Conservation (phyloP, 2,797 vertebrate species). For the Coendou prehensilis region DNA sequence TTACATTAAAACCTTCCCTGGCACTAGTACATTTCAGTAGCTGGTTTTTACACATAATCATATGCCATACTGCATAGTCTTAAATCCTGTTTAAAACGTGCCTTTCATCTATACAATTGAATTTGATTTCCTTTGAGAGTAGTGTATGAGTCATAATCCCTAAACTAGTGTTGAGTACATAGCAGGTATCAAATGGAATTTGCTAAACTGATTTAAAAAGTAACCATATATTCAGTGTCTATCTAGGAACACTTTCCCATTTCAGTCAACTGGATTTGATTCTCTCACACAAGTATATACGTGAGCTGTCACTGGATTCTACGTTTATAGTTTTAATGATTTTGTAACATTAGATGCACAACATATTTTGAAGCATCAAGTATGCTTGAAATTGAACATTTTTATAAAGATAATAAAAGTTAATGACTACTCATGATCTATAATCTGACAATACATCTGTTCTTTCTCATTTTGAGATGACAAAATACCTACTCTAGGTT, state of each 20-base stretch:
- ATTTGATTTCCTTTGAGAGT: constrained; percentile 58
- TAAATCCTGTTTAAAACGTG: constrained; percentile 55
- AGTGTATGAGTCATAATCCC: neutral
- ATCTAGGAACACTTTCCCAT: constrained; percentile 34
- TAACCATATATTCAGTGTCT: constrained; percentile 61
- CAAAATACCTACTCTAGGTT: constrained; percentile 84
- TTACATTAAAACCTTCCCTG: constrained; percentile 1
- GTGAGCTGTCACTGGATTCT: constrained; percentile 81
- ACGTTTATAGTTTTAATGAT: constrained; percentile 86
- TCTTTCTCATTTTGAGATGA: constrained; percentile 85
- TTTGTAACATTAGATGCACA: constrained; percentile 86
- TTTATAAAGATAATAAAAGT: constrained; percentile 91
- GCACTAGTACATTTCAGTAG: neutral
- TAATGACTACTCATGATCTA: constrained; percentile 90
- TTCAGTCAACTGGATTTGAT: constrained; percentile 70
- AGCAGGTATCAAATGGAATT: constrained; percentile 31
- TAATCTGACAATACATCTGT: constrained; percentile 89
- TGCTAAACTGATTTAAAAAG: constrained; percentile 50
- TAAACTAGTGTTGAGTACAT: constrained; percentile 47
- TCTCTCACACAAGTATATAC: constrained; percentile 37
- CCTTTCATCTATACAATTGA: constrained; percentile 29
- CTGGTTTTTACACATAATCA: constrained; percentile 41
- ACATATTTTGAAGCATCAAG: constrained; percentile 87
- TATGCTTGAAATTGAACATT: constrained; percentile 88
- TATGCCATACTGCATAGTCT: constrained; percentile 20